A percentile compares a stretch with the other conserved stretches of the same genome.
These are phyloP conservation scores for Pitta sordida DNA, from an alignment of 2,113 vertebrate species.

Conservation along the genomic window DNA sequence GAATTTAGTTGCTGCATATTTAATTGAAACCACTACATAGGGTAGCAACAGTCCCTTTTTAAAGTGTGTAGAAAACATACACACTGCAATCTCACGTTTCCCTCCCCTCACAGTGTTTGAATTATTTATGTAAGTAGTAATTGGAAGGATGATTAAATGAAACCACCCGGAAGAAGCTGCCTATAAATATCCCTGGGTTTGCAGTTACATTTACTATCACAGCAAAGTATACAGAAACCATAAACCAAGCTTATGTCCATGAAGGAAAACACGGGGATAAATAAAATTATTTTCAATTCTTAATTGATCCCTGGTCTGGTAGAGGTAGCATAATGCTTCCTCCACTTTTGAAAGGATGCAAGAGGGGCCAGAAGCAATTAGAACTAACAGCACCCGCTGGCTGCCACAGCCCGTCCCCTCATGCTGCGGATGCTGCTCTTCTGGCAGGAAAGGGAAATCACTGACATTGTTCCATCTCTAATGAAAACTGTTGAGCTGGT, in stretches of 20 bases:
- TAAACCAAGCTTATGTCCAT: neutral
- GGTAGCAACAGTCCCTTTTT: neutral
- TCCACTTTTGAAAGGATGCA: neutral
- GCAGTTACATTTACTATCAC: neutral
- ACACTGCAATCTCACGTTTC: neutral
- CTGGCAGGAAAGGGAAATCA: conserved; percentile 1
- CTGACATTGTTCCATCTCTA: neutral
- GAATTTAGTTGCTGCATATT: neutral
- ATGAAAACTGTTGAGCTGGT: neutral
- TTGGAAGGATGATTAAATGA: conserved; percentile 25
- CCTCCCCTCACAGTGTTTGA: neutral
- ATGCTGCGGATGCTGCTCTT: rapidly evolving
- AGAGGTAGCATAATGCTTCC: neutral
- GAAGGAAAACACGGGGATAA: neutral
- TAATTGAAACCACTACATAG: neutral
- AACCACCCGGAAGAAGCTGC: neutral
- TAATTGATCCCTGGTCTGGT: neutral
- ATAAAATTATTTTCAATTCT: neutral
- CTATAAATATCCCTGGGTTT: neutral
- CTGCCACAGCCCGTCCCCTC: neutral
- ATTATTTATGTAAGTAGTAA: conserved; percentile 28
- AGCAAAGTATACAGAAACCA: neutral
- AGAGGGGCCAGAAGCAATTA: neutral
- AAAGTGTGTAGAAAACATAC: neutral
- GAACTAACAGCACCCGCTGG: neutral